Base-by-base conservation (phyloP, 2,113 vertebrate genomes). In the Penelope pileata region DNA sequence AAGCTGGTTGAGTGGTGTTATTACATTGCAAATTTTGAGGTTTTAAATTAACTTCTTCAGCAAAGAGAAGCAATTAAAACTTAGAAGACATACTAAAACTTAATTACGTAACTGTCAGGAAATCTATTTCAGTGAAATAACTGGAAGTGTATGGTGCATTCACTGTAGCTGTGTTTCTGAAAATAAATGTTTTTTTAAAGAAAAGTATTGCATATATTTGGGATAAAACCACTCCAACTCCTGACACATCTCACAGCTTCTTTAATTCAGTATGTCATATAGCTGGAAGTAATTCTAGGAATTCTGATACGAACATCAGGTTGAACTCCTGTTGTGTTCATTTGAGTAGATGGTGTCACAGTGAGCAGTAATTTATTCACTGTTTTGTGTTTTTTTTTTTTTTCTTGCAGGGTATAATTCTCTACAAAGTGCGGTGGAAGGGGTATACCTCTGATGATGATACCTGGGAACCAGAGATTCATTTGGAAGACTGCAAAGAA, bases 341-440 rank as follows among this genome's bases (percentile, higher is more conserved):
- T 64, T 1, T 64, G 19, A 53, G 40, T 45, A 19, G 24, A 30
- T 74, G 60, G 36, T 67, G 12, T 38, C 75, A 1, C 68, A 12
- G 17, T 63, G 0, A 59, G 40, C 58, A 51, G 2, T 72, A 4
- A 66, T 42, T 12, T 34, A 40, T 66, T 88, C 66, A 89, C 9
- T 53, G 17, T 66, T 91, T 34, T 45, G 6, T 0, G 5, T 40
- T 32, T 77, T 87, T 38, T 70, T 0, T 6, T 40, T 32, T 77
- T 87, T 38, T 70, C 63, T 94, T 84, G 53, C 96, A 99, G 99
- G 99, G 99, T 69, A 98, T 98, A 96, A 95, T 98, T 85, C 97
- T 99, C 29, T 99, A 99, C 95, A 98, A 99, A 86, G 99, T 99
- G 10, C 98, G 99, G 3, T 99, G 99, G 99, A 99, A 99, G 97